Percentiles rank a stretch among this genome's conserved stretches.
phyloP scores from a whole-genome alignment of 2,888 invertebrate genomes.

The Uloborus plumipes region DNA sequence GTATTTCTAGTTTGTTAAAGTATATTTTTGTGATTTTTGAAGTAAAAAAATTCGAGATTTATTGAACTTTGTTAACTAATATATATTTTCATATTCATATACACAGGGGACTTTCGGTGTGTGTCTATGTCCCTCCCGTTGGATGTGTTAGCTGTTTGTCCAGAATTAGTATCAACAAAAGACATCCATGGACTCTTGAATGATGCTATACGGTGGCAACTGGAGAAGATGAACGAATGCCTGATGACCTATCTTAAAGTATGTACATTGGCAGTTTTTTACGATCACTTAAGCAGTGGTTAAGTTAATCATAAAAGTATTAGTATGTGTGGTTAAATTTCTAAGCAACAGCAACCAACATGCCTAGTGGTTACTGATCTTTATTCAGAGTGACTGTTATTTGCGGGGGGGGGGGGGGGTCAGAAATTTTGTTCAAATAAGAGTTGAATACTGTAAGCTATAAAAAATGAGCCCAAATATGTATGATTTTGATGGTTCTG shows the following conservation, averaged over 20 bases:
- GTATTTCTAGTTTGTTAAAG: too few relatives aligned
- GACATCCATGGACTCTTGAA: slow-evolving; percentile 25
- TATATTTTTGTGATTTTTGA: too few relatives aligned
- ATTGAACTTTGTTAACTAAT: neutral
- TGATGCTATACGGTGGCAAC: slow-evolving; percentile 29
- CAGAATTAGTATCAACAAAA: slow-evolving; percentile 31
- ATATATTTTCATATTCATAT: neutral
- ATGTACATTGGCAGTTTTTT: neutral
- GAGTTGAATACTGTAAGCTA: too few relatives aligned
- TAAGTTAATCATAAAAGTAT: neutral
- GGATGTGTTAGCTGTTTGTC: slow-evolving; percentile 43
- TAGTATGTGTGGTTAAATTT: neutral
- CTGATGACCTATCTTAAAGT: slow-evolving; percentile 39
- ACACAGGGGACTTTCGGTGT: slow-evolving; percentile 49
- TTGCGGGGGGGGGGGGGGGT: too few relatives aligned
- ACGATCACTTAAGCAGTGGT: neutral
- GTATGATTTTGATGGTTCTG: too few relatives aligned
- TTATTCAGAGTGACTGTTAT: too few relatives aligned
- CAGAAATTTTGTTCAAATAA: too few relatives aligned
- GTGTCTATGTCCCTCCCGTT: slow-evolving; percentile 33
- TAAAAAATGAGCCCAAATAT: too few relatives aligned
- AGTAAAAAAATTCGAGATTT: too few relatives aligned
- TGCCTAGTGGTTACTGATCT: too few relatives aligned
- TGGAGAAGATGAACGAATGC: slow-evolving; percentile 37
- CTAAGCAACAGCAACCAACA: too few relatives aligned